Base-by-base conservation (phyloP, 2,888 invertebrate species). In the Fragum whitleyi region DNA sequence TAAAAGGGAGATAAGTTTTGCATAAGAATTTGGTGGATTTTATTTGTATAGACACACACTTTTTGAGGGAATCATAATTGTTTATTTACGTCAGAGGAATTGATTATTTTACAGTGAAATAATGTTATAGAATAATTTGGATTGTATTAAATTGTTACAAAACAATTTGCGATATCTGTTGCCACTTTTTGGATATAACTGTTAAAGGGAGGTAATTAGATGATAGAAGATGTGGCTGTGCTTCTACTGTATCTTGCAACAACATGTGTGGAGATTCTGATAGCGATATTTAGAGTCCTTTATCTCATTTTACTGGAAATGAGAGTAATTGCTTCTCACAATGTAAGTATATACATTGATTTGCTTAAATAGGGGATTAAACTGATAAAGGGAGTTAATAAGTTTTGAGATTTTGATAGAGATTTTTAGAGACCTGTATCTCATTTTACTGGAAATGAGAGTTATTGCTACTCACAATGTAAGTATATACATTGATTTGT, bases 221-320 rank as follows among this genome's bases (percentile, higher is more conserved):
- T 83, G 83, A 47, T 83, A 57, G 80, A 83, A 73, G 80, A 83
- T 83, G 83, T 57, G 21, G 29, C 76, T 23, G 28, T 83, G 21
- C 19, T 78, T 39, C 36, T 83, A 19, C 57, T 83, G 42, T 72
- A 83, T 39, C 32, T 83, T 7, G 67, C 72, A 9, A 7, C 67
- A 61, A 26, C 80, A 76, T 80, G 75, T 36, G 57, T 83, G 74
- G 83, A 83, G 51, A 36, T 83, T 47, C 51, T 83, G 62, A 75
- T 75, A 28, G 47, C 74, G 19, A 68, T 83, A 9, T 65, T 83
- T 19, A 73, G 78, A 59, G 67, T 83, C 36, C 51, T 83, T 2
- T 79, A 68, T 39, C 36, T 77, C 11, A 57, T 83, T 26, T 39
- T 83, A 32, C 65, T 74, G 74, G 83, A 83, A 32, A 83, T 83